phyloP scores from a whole-genome alignment of 2,888 invertebrate species.

The Ennomos quercinarius region DNA sequence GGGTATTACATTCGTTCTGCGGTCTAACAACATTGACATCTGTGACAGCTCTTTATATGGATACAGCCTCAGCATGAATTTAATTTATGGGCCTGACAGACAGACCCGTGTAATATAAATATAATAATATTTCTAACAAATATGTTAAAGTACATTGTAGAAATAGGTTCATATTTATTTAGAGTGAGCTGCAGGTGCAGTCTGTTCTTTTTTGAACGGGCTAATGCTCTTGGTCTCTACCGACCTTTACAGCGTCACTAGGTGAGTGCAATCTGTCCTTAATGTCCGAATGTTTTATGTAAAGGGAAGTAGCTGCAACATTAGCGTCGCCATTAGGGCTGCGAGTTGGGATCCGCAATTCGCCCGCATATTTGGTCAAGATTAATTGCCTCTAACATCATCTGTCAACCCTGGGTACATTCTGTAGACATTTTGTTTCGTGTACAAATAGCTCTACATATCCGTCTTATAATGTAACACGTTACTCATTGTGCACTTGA shows the following conservation, averaged over 20 bases:
- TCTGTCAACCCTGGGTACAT: constrained; percentile 75
- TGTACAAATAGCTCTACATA: constrained; percentile 70
- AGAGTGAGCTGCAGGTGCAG: background rate
- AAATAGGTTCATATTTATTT: background rate
- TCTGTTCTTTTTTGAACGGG: too few relatives aligned
- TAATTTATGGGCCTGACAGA: constrained; percentile 24
- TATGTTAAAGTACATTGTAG: background rate
- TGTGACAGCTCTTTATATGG: constrained; percentile 32
- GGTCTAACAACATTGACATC: constrained; percentile 30
- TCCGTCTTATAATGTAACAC: constrained; percentile 40
- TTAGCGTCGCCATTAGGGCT: constrained; percentile 65
- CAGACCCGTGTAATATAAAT: background rate
- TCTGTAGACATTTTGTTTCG: constrained; percentile 75
- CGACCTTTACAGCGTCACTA: too few relatives aligned
- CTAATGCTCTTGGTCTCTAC: too few relatives aligned
- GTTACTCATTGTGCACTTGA: constrained; percentile 29
- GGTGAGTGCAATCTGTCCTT: too few relatives aligned
- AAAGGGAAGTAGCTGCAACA: constrained; percentile 41
- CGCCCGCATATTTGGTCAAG: constrained; percentile 81
- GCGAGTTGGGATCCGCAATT: constrained; percentile 65
- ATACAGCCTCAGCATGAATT: constrained; percentile 23
- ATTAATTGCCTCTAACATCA: constrained; percentile 81
- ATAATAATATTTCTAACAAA: background rate
- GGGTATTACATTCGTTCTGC: constrained; percentile 43
- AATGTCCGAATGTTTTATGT: constrained; percentile 32